A percentile compares a stretch with the other conserved stretches of the same genome.
Conservation (phyloP, 2,113 vertebrate genomes). For the Takifugu flavidus region DNA sequence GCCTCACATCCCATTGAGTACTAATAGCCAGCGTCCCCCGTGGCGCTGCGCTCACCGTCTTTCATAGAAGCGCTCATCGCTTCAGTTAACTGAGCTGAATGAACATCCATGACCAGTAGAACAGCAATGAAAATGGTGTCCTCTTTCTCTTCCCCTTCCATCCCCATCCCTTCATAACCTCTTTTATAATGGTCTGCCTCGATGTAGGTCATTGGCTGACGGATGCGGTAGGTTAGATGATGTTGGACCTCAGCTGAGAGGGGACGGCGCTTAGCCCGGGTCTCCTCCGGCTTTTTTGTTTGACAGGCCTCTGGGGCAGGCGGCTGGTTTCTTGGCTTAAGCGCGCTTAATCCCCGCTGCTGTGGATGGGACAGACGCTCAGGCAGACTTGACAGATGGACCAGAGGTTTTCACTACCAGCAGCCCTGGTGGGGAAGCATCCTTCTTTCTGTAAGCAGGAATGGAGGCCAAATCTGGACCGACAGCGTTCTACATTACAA, state of each 20-base stretch:
- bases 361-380: conserved; percentile 35
- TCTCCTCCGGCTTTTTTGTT: conserved; percentile 38
- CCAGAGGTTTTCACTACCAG: conserved; percentile 57
- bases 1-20: conserved; percentile 65
- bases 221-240: conserved; percentile 35
- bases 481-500: neutral
- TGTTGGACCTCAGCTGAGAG: conserved; percentile 32
- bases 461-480: neutral
- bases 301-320: conserved; percentile 34
- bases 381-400: conserved; percentile 62
- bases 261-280: conserved; percentile 29
- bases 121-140: conserved; percentile 45
- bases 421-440: conserved; percentile 27
- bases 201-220: conserved; percentile 53
- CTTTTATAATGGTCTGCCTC: conserved; percentile 27
- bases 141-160: conserved; percentile 34
- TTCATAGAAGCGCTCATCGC: conserved; percentile 47
- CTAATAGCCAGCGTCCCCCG: conserved; percentile 66
- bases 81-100: conserved; percentile 58
- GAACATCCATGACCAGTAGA: conserved; percentile 35
- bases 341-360: conserved; percentile 63
- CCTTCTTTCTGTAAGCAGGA: conserved; percentile 7
- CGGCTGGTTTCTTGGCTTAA: conserved; percentile 67
- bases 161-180: conserved; percentile 18
- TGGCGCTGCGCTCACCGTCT: conserved; percentile 51